A percentile compares a stretch with the other conserved stretches of the same genome.
These are phyloP conservation scores for Cryptomyrus ogoouensis DNA, from an alignment of 2,113 vertebrate species.

Conservation along the genomic window DNA sequence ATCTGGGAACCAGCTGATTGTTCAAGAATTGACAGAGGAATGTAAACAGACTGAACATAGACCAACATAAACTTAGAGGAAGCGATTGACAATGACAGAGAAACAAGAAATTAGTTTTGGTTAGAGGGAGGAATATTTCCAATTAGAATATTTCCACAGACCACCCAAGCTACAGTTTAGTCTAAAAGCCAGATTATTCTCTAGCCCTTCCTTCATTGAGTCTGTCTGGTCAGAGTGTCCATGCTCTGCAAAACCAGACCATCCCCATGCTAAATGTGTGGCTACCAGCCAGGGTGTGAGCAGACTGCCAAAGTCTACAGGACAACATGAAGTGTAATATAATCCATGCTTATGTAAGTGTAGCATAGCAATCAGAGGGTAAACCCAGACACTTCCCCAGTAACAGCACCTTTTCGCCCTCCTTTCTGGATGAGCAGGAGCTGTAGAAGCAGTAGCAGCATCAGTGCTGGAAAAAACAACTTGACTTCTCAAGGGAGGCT, in stretches of 20 bases:
- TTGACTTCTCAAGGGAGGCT: not conserved
- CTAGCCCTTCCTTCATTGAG: not conserved
- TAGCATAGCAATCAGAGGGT: not conserved
- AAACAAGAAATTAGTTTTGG: conserved; percentile 35
- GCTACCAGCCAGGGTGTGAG: not conserved
- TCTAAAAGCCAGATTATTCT: not conserved
- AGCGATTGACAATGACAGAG: conserved; percentile 24
- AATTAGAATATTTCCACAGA: conserved; percentile 35
- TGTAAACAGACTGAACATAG: conserved; percentile 8
- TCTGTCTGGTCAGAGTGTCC: not conserved
- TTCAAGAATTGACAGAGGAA: not conserved
- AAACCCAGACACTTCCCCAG: conserved; percentile 13
- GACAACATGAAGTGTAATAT: not conserved
- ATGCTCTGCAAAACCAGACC: not conserved
- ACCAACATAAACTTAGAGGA: conserved; percentile 6
- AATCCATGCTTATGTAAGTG: not conserved
- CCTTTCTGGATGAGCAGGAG: not conserved
- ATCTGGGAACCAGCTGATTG: not conserved
- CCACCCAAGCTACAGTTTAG: not conserved
- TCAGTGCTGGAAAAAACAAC: conserved; percentile 8
- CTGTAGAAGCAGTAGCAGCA: not conserved
- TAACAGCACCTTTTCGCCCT: conserved; percentile 23
- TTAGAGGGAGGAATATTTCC: conserved; percentile 35
- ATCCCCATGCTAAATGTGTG: not conserved
- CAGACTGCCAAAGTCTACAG: not conserved